phyloP scores from a whole-genome alignment of 2,888 invertebrate genomes.

The Scotopteryx bipunctaria region DNA sequence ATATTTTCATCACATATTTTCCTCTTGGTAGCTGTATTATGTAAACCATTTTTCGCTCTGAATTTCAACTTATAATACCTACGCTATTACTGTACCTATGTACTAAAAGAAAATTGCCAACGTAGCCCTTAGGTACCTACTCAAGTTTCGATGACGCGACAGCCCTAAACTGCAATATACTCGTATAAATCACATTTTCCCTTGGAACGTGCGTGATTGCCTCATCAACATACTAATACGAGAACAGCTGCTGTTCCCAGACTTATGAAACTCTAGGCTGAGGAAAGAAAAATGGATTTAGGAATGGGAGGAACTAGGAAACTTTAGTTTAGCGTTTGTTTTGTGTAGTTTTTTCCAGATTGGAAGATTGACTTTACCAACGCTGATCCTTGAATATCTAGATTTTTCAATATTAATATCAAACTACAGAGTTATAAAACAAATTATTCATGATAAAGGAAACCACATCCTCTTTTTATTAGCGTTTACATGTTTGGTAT shows the following conservation, averaged over 20 bases:
- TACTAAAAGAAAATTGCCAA: no score
- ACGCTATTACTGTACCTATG: not conserved
- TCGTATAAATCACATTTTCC: constrained; percentile 81
- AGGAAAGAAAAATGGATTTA: constrained; percentile 43
- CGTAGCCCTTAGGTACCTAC: not conserved
- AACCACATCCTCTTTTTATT: no score
- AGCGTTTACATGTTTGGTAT: no score
- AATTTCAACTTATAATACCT: no score
- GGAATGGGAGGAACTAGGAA: constrained; percentile 2
- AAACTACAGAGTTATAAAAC: no score
- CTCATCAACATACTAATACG: constrained; percentile 84
- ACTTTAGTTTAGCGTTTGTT: not conserved
- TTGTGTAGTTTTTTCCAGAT: not conserved
- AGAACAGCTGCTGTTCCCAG: constrained; percentile 63
- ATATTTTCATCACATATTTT: no score
- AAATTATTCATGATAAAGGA: no score
- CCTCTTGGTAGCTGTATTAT: no score
- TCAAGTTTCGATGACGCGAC: constrained; percentile 1
- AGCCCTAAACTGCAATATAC: constrained; percentile 61
- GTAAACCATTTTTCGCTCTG: no score
- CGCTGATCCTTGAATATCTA: no score
- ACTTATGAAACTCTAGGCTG: constrained; percentile 58
- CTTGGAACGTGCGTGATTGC: constrained; percentile 69
- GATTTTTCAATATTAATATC: no score
- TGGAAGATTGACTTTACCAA: not conserved